These are phyloP conservation scores for Craniophora ligustri DNA, from an alignment of 2,888 invertebrate genomes.

Conservation along the genomic window DNA sequence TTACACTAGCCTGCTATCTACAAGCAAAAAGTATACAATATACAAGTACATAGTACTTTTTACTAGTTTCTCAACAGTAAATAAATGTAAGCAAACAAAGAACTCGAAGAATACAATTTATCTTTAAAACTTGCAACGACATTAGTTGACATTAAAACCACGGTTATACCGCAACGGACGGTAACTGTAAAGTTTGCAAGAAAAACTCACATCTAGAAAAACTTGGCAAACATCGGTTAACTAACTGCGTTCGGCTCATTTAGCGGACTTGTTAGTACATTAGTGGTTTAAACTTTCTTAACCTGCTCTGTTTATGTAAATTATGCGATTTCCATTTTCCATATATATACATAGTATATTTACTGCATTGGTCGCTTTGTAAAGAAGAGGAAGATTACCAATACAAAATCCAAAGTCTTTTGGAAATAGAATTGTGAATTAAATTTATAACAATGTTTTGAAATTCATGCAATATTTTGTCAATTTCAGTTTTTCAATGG, in stretches of 20 bases:
- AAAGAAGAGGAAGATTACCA: no score
- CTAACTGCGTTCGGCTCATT: slow-evolving; percentile 66
- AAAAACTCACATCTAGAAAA: slow-evolving; percentile 34
- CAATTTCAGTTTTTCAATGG: no score
- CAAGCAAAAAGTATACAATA: no score
- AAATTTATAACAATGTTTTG: no score
- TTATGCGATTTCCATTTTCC: background rate
- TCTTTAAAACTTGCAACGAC: slow-evolving; percentile 10
- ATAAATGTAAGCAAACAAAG: background rate
- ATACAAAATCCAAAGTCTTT: no score
- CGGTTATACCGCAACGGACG: slow-evolving; percentile 2
- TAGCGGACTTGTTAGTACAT: slow-evolving; percentile 64
- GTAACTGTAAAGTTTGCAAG: slow-evolving; percentile 29
- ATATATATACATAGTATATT: no score
- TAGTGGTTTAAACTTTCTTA: slow-evolving; percentile 56
- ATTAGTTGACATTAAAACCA: slow-evolving; percentile 24
- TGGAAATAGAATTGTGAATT: no score
- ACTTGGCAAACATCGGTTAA: slow-evolving; percentile 50
- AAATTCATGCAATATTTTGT: no score
- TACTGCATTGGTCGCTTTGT: no score
- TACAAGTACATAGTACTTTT: no score
- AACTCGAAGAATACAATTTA: slow-evolving; percentile 6
- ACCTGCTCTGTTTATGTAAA: slow-evolving; percentile 35
- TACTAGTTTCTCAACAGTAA: background rate
- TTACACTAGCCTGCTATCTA: no score